Conservation (phyloP, 2,797 vertebrate genomes). For the Chromobotia macracanthus region DNA sequence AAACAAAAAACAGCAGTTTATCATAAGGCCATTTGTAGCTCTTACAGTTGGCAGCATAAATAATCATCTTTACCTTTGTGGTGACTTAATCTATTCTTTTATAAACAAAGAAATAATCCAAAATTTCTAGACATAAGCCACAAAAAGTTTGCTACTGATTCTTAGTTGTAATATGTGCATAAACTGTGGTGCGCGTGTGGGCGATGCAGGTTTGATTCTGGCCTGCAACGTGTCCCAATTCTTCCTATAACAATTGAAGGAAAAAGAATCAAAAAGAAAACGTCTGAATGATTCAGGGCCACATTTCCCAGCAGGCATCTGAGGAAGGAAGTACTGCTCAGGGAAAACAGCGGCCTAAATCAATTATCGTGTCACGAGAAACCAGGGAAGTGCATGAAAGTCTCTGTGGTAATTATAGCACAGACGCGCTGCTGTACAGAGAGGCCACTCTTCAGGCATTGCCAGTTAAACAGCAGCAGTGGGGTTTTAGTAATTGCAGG, state of each 20-base stretch:
- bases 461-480: constrained; percentile 36
- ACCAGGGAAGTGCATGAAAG: constrained; percentile 52
- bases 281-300: constrained; percentile 37
- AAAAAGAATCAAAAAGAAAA: constrained; percentile 13
- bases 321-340: constrained; percentile 43
- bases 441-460: constrained; percentile 48
- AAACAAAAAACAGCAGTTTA: not conserved
- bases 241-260: not conserved
- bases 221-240: not conserved
- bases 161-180: not conserved
- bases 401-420: constrained; percentile 75
- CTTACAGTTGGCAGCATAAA: too few species aligned
- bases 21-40: not conserved
- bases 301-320: constrained; percentile 52
- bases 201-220: not conserved
- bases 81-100: not conserved
- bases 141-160: not conserved
- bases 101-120: not conserved
- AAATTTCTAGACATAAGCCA: too few species aligned
- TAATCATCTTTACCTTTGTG: too few species aligned
- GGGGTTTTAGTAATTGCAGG: constrained; percentile 27
- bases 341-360: constrained; percentile 58
- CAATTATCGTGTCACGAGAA: constrained; percentile 60
- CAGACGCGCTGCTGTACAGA: constrained; percentile 57
- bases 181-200: not conserved